Percentiles rank a stretch among this genome's conserved stretches.
phyloP scores from a whole-genome alignment of 2,888 invertebrate species.

The Caenorhabditis plicata region DNA sequence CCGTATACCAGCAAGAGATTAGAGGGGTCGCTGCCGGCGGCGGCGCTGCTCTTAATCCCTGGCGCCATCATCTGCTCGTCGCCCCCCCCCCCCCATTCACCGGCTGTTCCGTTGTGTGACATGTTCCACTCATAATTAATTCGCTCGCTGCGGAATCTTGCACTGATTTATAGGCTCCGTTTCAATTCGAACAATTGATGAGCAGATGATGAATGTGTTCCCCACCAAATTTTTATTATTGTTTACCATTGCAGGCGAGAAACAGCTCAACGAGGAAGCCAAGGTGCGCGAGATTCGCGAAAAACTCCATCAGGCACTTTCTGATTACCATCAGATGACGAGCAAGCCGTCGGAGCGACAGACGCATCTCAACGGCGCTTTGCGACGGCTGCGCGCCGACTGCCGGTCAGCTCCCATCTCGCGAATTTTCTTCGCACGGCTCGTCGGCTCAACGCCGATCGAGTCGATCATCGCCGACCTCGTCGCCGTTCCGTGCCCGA shows the following conservation, averaged over 20 bases:
- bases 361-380: slow-evolving; percentile 3
- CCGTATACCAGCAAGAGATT: slow-evolving; percentile 17
- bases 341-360: slow-evolving; percentile 9
- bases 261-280: slow-evolving; percentile 7
- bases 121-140: too few relatives aligned
- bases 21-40: slow-evolving; percentile 3
- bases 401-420: slow-evolving; percentile 75
- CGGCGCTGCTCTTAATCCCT: slow-evolving; percentile 5
- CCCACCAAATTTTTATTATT: not conserved
- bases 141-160: too few relatives aligned
- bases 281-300: too few relatives aligned
- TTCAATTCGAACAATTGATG: too few relatives aligned
- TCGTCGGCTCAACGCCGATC: slow-evolving; percentile 83
- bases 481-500: too few relatives aligned
- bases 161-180: too few relatives aligned
- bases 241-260: slow-evolving; percentile 17
- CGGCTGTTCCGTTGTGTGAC: too few relatives aligned
- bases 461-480: slow-evolving; percentile 74
- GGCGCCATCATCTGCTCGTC: too few relatives aligned
- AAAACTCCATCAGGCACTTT: too few relatives aligned
- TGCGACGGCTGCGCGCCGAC: slow-evolving; percentile 65
- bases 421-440: slow-evolving; percentile 88
- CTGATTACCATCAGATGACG: too few relatives aligned
- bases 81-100: too few relatives aligned
- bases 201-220: not conserved